Base-by-base conservation (phyloP, 2,797 vertebrate species). In the Siniperca undulata region DNA sequence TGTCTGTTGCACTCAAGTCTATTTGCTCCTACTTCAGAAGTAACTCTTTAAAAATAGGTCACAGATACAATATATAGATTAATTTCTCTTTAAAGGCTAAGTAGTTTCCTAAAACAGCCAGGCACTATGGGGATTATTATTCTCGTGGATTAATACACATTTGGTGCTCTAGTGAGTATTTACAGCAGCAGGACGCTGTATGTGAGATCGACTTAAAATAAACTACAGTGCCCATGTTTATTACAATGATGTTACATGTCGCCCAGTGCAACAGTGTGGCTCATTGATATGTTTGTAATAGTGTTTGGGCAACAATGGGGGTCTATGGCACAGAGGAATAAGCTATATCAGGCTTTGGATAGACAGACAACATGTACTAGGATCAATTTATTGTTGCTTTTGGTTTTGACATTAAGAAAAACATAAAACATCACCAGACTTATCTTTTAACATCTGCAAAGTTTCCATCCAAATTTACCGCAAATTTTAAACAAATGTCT, bases 391-490 rank as follows among this genome's bases (percentile, higher is more conserved):
- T 24, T 19, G 0, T 30, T 46, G 42, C 0, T 5, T 53, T 64
- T 46, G 42, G 0, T 5, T 53, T 64, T 75, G 70, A 82, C 14
- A 46, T 38, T 7, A 22, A 52, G 40, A 73, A 70, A 69, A 78
- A 65, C 38, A 48, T 7, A 42, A 42, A 70, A 17, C 53, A 68
- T 66, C 9, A n/a, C 70, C 7, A 38, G 27, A 27, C 19, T 67
- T 19, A 1, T 14, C 9, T 40, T 17, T 55, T 6, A 24, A 48
- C 40, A 46, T 55, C 30, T 48, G 19, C 11, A 30, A 14, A 22
- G 20, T 36, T 55, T 55, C 13, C 50, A 24, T 24, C 34, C 13
- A 42, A 44, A 70, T 27, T 13, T 9, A 14, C 11, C 2, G 1
- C 10, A 55, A 1, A 30, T 30, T 14, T 46, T 56, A 2, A 38